Percentiles rank a stretch among this genome's conserved stretches.
Conservation (phyloP, 2,888 invertebrate genomes). For the Ferrisia virgata region DNA sequence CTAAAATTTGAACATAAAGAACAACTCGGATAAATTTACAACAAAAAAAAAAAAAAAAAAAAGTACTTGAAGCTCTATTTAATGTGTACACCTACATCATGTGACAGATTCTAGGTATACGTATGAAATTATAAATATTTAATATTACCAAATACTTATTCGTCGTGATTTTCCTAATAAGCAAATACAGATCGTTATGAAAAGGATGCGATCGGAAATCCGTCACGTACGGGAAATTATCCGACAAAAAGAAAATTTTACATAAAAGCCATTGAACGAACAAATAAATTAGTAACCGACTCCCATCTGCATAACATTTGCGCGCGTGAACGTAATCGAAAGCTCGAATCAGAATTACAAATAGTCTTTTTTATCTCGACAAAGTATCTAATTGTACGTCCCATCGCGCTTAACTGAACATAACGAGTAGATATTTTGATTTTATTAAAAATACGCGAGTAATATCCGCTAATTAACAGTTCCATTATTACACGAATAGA, state of each 20-base stretch:
- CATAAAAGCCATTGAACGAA: background rate
- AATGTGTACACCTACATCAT: too few relatives aligned
- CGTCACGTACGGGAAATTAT: background rate
- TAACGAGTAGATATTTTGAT: background rate
- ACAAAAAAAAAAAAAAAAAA: background rate
- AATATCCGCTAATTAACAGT: slow-evolving; percentile 15
- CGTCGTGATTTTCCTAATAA: background rate
- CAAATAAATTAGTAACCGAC: slow-evolving; percentile 1
- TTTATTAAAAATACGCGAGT: background rate
- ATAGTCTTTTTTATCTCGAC: background rate
- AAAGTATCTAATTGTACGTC: slow-evolving; percentile 6
- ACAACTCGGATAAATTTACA: too few relatives aligned
- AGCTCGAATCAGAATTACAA: slow-evolving; percentile 6
- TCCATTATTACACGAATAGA: background rate
- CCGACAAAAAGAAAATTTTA: background rate
- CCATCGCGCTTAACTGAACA: background rate
- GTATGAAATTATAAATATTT: background rate
- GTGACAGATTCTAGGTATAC: too few relatives aligned
- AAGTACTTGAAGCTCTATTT: background rate
- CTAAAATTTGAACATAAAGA: too few relatives aligned
- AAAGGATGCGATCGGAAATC: background rate
- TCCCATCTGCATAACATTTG: slow-evolving; percentile 5
- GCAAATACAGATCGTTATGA: background rate
- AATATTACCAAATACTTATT: too few relatives aligned
- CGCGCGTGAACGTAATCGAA: slow-evolving; percentile 8